These are phyloP conservation scores for Camponotus vicinus DNA, from an alignment of 1,140 invertebrate genomes.

Conservation along the genomic window DNA sequence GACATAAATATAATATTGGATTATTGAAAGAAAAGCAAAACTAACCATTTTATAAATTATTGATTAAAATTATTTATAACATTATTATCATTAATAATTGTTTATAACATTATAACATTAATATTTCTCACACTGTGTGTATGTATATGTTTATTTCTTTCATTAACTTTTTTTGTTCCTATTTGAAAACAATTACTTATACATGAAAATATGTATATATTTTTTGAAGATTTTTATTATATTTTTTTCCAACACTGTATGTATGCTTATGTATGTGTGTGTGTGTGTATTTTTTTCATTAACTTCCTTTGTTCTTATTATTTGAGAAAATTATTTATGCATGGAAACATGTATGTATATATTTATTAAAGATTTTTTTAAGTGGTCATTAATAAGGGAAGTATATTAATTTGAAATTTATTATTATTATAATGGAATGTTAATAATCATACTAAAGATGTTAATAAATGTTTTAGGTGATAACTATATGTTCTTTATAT, in stretches of 20 bases:
- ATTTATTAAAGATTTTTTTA: constrained; percentile 27
- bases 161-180: not conserved
- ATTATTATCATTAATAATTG: not conserved
- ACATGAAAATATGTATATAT: not conserved
- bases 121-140: not conserved
- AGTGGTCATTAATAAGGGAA: constrained; percentile 28
- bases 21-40: not conserved
- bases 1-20: not conserved
- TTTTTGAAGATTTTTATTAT: not conserved
- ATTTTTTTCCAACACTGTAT: too few species aligned
- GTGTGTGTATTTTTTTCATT: not conserved
- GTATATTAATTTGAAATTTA: not conserved
- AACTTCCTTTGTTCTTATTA: not conserved
- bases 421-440: not conserved
- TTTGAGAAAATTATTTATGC: not conserved
- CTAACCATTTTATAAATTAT: not conserved
- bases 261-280: not conserved
- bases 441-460: not conserved
- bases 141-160: not conserved
- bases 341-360: not conserved
- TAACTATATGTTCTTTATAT: not conserved
- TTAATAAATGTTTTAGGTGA: constrained; percentile 37
- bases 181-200: not conserved
- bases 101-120: not conserved
- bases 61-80: constrained; percentile 10